A percentile compares a stretch with the other conserved stretches of the same genome.
These are phyloP conservation scores for Saccostrea cuccullata DNA, from an alignment of 1,140 invertebrate species.

Conservation along the genomic window DNA sequence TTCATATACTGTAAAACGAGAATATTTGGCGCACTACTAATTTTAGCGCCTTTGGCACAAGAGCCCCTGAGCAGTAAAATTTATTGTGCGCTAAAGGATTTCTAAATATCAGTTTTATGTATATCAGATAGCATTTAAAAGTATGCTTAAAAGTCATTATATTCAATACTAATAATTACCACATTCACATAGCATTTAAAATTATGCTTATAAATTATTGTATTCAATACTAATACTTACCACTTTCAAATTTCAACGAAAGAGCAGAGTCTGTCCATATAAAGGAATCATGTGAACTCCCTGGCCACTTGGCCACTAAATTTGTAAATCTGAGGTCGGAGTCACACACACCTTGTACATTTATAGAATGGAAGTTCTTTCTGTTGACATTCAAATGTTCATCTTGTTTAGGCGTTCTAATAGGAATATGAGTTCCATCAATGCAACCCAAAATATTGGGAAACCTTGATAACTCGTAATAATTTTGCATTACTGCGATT, in stretches of 20 bases:
- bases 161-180: neutral
- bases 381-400: conserved; percentile 77
- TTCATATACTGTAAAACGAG: too few species aligned
- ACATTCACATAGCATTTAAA: neutral
- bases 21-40: too few species aligned
- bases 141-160: neutral
- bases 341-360: conserved; percentile 52
- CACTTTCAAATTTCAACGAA: conserved; percentile 7
- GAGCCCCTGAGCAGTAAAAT: too few species aligned
- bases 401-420: conserved; percentile 77
- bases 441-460: too few species aligned
- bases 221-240: too few species aligned
- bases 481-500: neutral
- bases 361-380: conserved; percentile 66
- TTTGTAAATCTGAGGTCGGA: neutral
- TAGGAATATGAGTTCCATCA: conserved; percentile 77
- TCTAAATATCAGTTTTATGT: too few species aligned
- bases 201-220: too few species aligned
- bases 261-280: conserved; percentile 37
- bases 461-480: too few species aligned
- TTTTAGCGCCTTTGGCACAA: too few species aligned
- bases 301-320: conserved; percentile 39
- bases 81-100: too few species aligned
- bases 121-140: neutral
- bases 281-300: conserved; percentile 42